Base-by-base conservation (phyloP, 1,140 invertebrate genomes). In the Trypoxylus dichotomus region DNA sequence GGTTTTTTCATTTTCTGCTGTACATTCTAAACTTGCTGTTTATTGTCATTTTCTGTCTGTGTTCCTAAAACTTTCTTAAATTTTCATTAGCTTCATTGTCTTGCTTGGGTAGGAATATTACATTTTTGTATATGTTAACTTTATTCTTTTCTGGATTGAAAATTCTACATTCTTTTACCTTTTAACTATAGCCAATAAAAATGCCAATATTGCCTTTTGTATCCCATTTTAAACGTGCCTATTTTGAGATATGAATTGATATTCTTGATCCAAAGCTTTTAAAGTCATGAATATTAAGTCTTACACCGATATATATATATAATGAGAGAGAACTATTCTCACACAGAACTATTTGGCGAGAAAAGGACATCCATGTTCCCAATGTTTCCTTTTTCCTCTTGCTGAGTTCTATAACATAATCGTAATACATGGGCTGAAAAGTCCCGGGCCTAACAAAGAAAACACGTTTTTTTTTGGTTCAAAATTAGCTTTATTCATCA, bases 151-250 rank as follows among this genome's bases (percentile, higher is more conserved):
- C 43, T 11, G 58, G 13, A 78, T 80, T 54, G 78, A 79, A 85
- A 11, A 84, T 58, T 54, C 83, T 71, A 63, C 83, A 85, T 25
- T 82, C 81, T 25, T 77, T 79, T 3, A 80, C 77, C 19, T 75
- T 73, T 11, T 68, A 13, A 42, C 43, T 32, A 37, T 75, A 75
- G n/a, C 74, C 74, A 68, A 78, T 47, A 76, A 78, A 78, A 19
- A 75, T 32, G 8, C 77, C 72, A 0, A 0, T 27, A 0, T 60
- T 21, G 21, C 54, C 63, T 41, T 78, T 75, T 75, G 37, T 13
- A 71, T 78, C 77, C 24, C 21, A 71, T 54, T 78, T 78, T 13
- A 37, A 10, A 41, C 77, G 19, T 13, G 27, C 75, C 43, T 78
- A 2, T 75, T 78, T 75, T 25, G 77, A 73, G 13, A 78, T 74